Base-by-base conservation (phyloP, 2,113 vertebrate species). In the Xiphophorus hellerii region DNA sequence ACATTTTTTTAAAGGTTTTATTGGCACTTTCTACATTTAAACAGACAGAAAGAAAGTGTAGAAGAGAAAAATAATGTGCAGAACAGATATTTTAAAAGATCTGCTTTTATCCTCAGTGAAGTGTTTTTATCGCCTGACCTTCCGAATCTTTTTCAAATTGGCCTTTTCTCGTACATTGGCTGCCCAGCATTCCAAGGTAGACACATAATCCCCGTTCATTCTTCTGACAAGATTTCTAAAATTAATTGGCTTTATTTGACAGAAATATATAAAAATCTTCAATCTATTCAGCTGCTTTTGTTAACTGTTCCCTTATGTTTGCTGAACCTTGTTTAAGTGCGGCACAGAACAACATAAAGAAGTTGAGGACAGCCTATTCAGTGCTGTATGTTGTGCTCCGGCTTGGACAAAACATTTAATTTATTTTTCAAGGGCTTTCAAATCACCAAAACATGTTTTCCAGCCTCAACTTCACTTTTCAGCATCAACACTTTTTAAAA, bases 381-480 rank as follows among this genome's bases (percentile, higher is more conserved):
- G 29, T 73, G 80, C 3, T 73, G 1, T 54, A 5, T 28, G 22
- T 35, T 71, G 11, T 33, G 51, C 28, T 31, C n/a, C 69, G 11
- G 31, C 31, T 64, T 42, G 39, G 39, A 42, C 44, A 48, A 48
- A 48, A 33, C 76, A 33, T 58, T 14, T 61, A 17, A 71, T 77
- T 60, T 28, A 44, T 58, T 72, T 61, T 44, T 63, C 68, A 61
- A 66, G 62, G 71, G 30, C 62, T 72, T 35, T 35, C 25, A 22
- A 73, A 51, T 58, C 15, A 69, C 33, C 17, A 48, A 33, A 54
- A 37, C 35, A 37, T 4, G 15, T 6, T 71, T 60, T 71, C 60
- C 33, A 78, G 27, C 15, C 27, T 22, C 33, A 39, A 15, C 39
- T 42, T 20, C 5, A 20, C 15, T 20, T 44, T 44, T 44, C 42